Conservation (phyloP, 2,888 invertebrate genomes). For the Rhynchonema sp. region DNA sequence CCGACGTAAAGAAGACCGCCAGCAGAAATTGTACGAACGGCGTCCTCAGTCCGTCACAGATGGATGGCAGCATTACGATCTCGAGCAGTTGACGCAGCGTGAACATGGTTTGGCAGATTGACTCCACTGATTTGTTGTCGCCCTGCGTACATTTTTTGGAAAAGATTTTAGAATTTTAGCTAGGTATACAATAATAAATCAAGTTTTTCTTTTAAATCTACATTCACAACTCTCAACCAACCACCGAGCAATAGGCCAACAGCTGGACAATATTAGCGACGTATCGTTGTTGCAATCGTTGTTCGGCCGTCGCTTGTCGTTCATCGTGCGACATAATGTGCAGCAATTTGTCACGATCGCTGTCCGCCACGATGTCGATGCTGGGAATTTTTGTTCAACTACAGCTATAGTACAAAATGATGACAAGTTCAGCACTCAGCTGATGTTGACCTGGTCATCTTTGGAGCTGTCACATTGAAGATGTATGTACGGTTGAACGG, state of each 20-base stretch:
- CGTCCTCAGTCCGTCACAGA: conserved; percentile 26
- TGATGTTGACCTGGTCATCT: too few species aligned
- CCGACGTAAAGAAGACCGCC: conserved; percentile 28
- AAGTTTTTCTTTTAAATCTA: background rate
- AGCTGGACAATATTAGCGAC: conserved; percentile 23
- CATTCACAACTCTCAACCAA: background rate
- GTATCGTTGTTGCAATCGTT: conserved; percentile 1
- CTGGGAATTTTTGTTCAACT: too few species aligned
- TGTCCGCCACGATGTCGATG: conserved; percentile 26
- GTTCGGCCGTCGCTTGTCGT: too few species aligned
- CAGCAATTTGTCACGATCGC: background rate
- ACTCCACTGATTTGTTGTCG: conserved; percentile 29
- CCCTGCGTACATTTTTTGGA: conserved; percentile 18
- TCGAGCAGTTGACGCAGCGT: conserved; percentile 25
- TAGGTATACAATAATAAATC: too few species aligned
- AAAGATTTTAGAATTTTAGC: too few species aligned
- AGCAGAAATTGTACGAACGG: conserved; percentile 28
- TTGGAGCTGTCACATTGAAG: too few species aligned
- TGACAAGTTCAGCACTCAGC: too few species aligned
- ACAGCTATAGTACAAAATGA: too few species aligned
- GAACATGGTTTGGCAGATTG: conserved; percentile 31
- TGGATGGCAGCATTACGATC: conserved; percentile 22
- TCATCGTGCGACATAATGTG: conserved; percentile 1
- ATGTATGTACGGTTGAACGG: too few species aligned
- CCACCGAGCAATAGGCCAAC: conserved; percentile 26